phyloP scores from a whole-genome alignment of 2,888 invertebrate species.

The Aradus depressus region DNA sequence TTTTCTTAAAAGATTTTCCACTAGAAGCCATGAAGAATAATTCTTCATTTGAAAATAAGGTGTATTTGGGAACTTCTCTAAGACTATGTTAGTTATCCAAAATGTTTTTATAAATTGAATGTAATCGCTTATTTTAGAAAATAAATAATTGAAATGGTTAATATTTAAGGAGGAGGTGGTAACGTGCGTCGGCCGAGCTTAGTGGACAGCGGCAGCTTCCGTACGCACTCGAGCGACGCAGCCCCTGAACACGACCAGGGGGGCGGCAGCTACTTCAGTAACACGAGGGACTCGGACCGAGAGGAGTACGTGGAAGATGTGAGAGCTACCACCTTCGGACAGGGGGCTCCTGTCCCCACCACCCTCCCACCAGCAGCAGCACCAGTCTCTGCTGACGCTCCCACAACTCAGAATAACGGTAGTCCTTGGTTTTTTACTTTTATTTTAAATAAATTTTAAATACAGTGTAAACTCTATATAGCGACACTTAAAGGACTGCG shows the following conservation, averaged over 20 bases:
- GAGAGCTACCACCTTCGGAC: conserved; percentile 21
- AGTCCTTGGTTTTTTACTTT: too few relatives aligned
- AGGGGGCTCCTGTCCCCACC: conserved; percentile 6
- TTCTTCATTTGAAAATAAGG: too few relatives aligned
- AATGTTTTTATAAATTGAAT: too few relatives aligned
- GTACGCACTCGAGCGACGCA: conserved; percentile 51
- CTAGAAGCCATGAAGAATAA: too few relatives aligned
- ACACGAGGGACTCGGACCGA: conserved; percentile 27
- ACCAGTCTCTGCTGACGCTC: conserved; percentile 8
- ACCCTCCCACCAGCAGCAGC: conserved; percentile 8
- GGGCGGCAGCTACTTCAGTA: conserved; percentile 4
- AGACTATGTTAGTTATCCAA: too few relatives aligned
- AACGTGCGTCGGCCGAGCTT: conserved; percentile 55
- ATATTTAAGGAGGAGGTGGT: conserved; percentile 24
- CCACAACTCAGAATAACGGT: conserved; percentile 15
- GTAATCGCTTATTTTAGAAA: too few relatives aligned
- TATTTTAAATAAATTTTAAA: too few relatives aligned
- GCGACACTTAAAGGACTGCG: too few relatives aligned
- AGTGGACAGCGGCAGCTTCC: conserved; percentile 71
- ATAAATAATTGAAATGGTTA: too few relatives aligned
- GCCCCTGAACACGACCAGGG: conserved; percentile 22
- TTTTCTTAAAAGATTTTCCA: too few relatives aligned
- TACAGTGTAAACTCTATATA: too few relatives aligned
- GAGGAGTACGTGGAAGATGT: conserved; percentile 26
- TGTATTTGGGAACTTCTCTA: too few relatives aligned